phyloP scores from a whole-genome alignment of 2,797 vertebrate species.

The Sebastes jordani region DNA sequence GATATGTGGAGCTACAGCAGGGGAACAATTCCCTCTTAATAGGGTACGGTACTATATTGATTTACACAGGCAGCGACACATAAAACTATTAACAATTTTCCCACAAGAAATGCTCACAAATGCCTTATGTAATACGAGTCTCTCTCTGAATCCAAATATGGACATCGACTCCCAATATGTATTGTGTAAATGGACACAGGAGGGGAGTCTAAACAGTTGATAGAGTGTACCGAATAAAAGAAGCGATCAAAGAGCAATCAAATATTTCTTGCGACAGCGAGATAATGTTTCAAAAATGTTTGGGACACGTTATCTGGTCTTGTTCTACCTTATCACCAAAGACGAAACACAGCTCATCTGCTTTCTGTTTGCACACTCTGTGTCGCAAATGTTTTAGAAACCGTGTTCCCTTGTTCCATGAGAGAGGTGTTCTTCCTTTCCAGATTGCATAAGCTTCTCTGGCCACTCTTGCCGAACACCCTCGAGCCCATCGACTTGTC shows the following conservation, averaged over 20 bases:
- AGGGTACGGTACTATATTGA: conserved; percentile 44
- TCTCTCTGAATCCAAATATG: conserved; percentile 51
- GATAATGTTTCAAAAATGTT: conserved; percentile 39
- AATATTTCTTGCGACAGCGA: conserved; percentile 15
- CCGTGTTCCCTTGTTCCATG: background rate
- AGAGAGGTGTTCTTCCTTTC: background rate
- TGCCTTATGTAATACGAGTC: conserved; percentile 37
- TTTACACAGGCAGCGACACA: conserved; percentile 51
- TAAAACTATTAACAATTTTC: conserved; percentile 55
- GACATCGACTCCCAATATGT: background rate
- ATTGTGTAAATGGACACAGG: conserved; percentile 22
- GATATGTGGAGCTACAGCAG: background rate
- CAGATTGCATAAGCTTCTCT: background rate
- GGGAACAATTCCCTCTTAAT: conserved; percentile 30
- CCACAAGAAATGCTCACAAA: conserved; percentile 42
- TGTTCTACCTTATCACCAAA: conserved; percentile 9
- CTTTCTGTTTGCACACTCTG: conserved; percentile 5
- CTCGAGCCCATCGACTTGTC: background rate
- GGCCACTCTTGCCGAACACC: background rate
- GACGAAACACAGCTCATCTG: background rate
- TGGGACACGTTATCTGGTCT: conserved; percentile 33
- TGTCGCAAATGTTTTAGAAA: conserved; percentile 15
- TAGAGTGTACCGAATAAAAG: conserved; percentile 11
- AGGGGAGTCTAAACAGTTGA: conserved; percentile 35
- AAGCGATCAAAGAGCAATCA: conserved; percentile 21